Evolutionary conservation across 2,113 vertebrate species (phyloP), one percentile per base, ranked within the genome.

Genomic region (Embiotoca jacksoni): DNA sequence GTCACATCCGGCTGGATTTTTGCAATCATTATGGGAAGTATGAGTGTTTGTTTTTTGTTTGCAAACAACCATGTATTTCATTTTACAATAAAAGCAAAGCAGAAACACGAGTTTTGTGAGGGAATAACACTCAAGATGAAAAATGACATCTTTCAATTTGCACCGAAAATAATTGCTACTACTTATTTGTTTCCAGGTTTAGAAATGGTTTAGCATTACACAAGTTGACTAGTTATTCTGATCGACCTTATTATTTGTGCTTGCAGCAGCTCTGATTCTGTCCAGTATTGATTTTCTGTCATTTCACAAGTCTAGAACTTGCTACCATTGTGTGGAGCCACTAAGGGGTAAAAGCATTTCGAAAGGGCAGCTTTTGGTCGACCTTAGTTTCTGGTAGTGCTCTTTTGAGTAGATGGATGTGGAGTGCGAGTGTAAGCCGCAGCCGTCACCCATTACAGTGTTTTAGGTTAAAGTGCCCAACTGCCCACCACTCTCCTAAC

Each of bases 401-500:
- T 85, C 86, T 71, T 93, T 88, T 89, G 88, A 86, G 75, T 67
- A 93, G 92, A 95, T 94, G 89, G 89, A 94, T 89, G 80, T 93
- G 85, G 84, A 92, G 92, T 90, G 84, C 89, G 83, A 89, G 90
- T 88, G 86, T 84, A 80, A 86, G 81, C 74, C 87, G 85, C 79
- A 85, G 87, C 90, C 60, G 55, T 86, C 78, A 85, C 60, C 87
- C 88, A 94, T 94, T 94, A 93, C 87, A 80, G 88, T 90, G 75
- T 91, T 90, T 94, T 87, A 87, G 88, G 88, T 90, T 91, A 92
- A 94, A 95, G 87, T 93, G 90, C 87, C 81, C 85, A 90, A 93
- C 85, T 93, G 89, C 87, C 84, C 84, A 90, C 86, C 83, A 89
- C 90, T 93, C 90, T 90, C 64, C 35, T 30, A 46, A 65, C 53